These are phyloP conservation scores for Synanthedon andrenaeformis DNA, from an alignment of 2,888 invertebrate species.

Conservation along the genomic window DNA sequence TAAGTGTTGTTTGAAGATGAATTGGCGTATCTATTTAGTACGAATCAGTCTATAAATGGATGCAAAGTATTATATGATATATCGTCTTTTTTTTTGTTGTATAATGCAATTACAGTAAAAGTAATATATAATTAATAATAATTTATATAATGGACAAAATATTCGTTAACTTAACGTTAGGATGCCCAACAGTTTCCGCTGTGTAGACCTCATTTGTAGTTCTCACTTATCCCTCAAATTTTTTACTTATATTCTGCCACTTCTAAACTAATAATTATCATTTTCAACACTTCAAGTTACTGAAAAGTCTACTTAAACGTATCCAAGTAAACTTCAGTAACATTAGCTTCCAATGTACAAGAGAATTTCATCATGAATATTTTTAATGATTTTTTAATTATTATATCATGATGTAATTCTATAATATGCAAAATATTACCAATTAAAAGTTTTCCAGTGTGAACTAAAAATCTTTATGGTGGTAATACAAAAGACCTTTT, in stretches of 20 bases:
- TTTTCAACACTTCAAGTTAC: conserved; percentile 11
- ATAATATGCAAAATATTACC: conserved; percentile 8
- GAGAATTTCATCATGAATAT: conserved; percentile 23
- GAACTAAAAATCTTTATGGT: not conserved
- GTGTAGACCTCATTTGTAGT: conserved; percentile 64
- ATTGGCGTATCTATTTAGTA: conserved; percentile 43
- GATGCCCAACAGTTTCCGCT: conserved; percentile 64
- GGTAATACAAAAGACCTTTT: not conserved
- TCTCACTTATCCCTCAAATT: conserved; percentile 61
- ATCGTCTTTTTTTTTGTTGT: conserved; percentile 37
- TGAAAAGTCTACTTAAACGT: conserved; percentile 16
- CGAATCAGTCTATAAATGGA: conserved; percentile 42
- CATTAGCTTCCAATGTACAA: conserved; percentile 5
- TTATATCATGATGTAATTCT: conserved; percentile 25
- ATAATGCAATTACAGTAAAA: conserved; percentile 61
- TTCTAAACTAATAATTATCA: conserved; percentile 18
- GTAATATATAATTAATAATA: conserved; percentile 19
- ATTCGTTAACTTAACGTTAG: conserved; percentile 61
- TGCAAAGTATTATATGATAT: conserved; percentile 51
- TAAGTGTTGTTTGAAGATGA: conserved; percentile 40
- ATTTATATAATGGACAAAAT: conserved; percentile 43
- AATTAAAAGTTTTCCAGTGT: not conserved
- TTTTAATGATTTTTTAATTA: too few species aligned
- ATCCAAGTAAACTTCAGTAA: not conserved
- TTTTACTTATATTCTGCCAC: conserved; percentile 33